Conservation (phyloP, 2,888 invertebrate genomes). For the Frankliniella fusca region DNA sequence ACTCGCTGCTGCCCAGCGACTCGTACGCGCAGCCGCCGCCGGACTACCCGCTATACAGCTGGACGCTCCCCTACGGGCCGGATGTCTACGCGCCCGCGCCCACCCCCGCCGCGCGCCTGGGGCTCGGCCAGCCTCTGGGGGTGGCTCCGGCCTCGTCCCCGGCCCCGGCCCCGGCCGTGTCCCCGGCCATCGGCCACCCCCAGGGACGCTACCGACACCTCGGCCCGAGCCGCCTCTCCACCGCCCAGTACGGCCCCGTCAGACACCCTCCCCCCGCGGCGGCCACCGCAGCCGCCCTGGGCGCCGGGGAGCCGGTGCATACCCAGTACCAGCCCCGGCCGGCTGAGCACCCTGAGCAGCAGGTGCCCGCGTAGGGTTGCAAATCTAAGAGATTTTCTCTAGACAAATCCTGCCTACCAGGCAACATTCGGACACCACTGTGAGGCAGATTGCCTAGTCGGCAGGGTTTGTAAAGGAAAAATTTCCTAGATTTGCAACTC, state of each 20-base stretch:
- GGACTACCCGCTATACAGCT: neutral
- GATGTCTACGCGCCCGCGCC: neutral
- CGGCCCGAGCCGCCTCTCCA: neutral
- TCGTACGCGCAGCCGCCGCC: neutral
- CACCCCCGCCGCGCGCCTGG: neutral
- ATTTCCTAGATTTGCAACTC: too few species aligned
- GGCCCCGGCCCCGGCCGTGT: neutral
- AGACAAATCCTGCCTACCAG: too few species aligned
- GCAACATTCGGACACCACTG: too few species aligned
- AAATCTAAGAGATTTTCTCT: too few species aligned
- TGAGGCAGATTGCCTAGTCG: too few species aligned
- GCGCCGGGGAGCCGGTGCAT: too few species aligned
- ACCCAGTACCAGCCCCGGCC: too few species aligned
- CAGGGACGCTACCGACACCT: neutral
- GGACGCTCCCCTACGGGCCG: neutral
- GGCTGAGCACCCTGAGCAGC: too few species aligned
- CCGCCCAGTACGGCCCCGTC: neutral
- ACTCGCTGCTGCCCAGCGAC: neutral
- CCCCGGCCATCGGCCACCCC: neutral
- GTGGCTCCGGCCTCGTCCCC: too few species aligned
- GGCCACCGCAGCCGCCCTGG: neutral
- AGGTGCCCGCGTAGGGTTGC: too few species aligned
- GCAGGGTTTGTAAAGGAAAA: too few species aligned
- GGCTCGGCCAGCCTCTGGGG: neutral
- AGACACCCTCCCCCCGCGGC: neutral